Evolutionary conservation across 2,888 invertebrate species (phyloP).

Genomic region (Cephonodes hylas): DNA sequence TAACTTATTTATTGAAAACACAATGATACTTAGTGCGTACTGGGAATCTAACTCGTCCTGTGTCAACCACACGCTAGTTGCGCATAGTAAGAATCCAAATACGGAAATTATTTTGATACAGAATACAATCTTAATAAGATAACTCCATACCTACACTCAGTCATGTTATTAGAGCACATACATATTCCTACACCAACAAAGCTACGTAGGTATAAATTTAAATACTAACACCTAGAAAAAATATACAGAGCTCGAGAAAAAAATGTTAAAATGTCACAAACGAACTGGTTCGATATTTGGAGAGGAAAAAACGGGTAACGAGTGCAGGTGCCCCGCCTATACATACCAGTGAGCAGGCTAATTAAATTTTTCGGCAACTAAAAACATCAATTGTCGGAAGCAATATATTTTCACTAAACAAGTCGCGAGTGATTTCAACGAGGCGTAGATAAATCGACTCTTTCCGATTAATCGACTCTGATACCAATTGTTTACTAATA

Average conservation of each 20-base stretch:
- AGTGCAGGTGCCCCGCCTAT: not conserved
- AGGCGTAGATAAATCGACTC: not conserved
- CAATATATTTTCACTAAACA: constrained; percentile 10
- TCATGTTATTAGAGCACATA: too few relatives aligned
- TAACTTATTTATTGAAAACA: too few relatives aligned
- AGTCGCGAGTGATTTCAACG: constrained; percentile 4
- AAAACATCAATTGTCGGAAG: not conserved
- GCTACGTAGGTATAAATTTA: too few relatives aligned
- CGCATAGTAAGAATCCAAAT: too few relatives aligned
- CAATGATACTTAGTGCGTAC: too few relatives aligned
- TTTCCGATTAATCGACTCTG: not conserved
- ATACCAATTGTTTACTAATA: not conserved
- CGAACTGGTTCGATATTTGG: not conserved
- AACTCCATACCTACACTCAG: too few relatives aligned
- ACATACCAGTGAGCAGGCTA: not conserved
- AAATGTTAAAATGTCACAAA: not conserved
- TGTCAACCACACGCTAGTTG: too few relatives aligned
- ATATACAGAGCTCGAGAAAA: not conserved
- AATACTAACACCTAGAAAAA: not conserved
- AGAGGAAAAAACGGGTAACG: not conserved
- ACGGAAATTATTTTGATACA: too few relatives aligned
- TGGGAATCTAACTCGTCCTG: too few relatives aligned
- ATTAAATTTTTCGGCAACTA: constrained; percentile 5
- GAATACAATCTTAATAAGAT: too few relatives aligned
- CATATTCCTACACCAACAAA: too few relatives aligned